A percentile compares a stretch with the other conserved stretches of the same genome.
Conservation (phyloP, 2,888 invertebrate species). For the Linnaemya tessellans region DNA sequence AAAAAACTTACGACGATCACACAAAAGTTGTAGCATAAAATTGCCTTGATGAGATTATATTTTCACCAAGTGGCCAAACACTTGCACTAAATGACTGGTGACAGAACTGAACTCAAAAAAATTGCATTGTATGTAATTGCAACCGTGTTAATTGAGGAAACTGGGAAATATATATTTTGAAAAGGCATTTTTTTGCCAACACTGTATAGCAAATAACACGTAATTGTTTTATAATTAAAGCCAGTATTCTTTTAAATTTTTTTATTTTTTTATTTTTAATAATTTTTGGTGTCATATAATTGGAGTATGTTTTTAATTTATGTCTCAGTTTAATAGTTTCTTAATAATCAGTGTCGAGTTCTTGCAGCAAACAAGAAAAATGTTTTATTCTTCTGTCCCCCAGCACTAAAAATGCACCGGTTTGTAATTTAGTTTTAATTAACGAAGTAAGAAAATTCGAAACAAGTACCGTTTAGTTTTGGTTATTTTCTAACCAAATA, state of each 20-base stretch:
- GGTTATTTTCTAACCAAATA: constrained; percentile 28
- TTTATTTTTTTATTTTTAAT: constrained; percentile 4
- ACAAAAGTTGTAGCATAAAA: constrained; percentile 17
- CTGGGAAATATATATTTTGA: neutral
- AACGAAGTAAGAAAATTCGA: constrained; percentile 24
- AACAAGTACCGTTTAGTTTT: neutral
- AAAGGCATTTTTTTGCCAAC: neutral
- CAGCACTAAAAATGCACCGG: constrained; percentile 23
- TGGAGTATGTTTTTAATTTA: constrained; percentile 38
- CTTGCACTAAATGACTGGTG: too few species aligned
- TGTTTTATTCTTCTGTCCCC: neutral
- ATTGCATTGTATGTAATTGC: neutral
- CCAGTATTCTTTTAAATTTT: constrained; percentile 10
- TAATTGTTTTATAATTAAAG: constrained; percentile 14
- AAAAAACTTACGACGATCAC: constrained; percentile 2
- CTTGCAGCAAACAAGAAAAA: neutral
- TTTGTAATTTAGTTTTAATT: constrained; percentile 10
- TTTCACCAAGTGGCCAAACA: neutral
- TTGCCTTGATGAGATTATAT: neutral
- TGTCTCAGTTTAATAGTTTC: constrained; percentile 40
- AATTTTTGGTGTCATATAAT: constrained; percentile 3
- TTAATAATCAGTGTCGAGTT: constrained; percentile 11
- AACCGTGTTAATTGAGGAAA: constrained; percentile 22
- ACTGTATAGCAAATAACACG: neutral
- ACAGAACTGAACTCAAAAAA: neutral